Base-by-base conservation (phyloP, 2,113 vertebrate species). In the Coptodon bakossiorum region DNA sequence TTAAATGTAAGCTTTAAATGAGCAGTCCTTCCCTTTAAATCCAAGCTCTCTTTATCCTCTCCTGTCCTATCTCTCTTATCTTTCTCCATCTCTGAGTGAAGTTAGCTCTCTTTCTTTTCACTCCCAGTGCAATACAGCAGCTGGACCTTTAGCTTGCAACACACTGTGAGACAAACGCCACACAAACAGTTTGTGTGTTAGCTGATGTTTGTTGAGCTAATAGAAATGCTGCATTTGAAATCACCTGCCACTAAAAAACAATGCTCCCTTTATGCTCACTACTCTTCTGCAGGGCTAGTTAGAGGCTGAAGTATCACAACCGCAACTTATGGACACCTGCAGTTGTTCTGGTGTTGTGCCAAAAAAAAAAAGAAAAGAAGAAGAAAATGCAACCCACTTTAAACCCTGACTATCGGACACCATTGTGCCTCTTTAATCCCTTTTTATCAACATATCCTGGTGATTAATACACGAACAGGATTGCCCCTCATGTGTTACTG, bases 281-380 rank as follows among this genome's bases (percentile, higher is more conserved):
- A 2, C 31, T 63, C 31, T 12, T 5, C 31, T 63, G 17, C 9
- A 12, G 31, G 9, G 17, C 2, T 63, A 63, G 6, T 17, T 63
- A 63, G 59, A 63, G 59, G 9, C 31, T 63, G 31, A 36, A 1
- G 31, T 36, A 63, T 0, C 0, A 4, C 17, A 63, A 31, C n/a
- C 36, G 17, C 31, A 66, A n/a, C 17, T 66, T 66, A 7, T n/a
- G 17, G 4, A n/a, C 34, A 66, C 34, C 61, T 66, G 6, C 61
- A 66, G 31, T n/a, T 63, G 31, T 7, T 5, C 31, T 63, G 31
- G 31, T 36, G 59, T 63, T 66, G 31, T 66, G 31, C 31, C 31
- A 38, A 63, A 3, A 61, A 31, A 31, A 31, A 13, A 63, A 3
- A 2, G 4, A 66, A 0, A 12, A 36, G 31, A 36, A 66, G 9